Evolutionary conservation across 2,113 vertebrate species (phyloP), one percentile per base, ranked within the genome.

Genomic region (Pipra filicauda): DNA sequence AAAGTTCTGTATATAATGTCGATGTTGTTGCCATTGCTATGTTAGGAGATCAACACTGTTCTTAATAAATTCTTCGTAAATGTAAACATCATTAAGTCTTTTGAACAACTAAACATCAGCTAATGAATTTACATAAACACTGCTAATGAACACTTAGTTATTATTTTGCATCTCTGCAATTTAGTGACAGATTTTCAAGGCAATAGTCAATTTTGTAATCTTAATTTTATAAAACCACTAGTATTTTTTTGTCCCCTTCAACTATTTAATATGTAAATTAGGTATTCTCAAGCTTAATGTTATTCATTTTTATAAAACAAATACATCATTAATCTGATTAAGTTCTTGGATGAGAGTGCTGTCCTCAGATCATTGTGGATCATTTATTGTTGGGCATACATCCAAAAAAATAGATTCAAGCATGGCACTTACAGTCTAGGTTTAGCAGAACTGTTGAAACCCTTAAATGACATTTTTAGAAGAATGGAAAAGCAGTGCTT

Each of bases 321-420:
- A 99, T 98, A 98, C 97, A 98, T 98, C 98, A 99, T 99, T 99
- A 98, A 98, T 99, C 98, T 99, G 98, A 99, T 99, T 99, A 99
- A 98, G 96, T 98, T 98, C 98, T 98, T 98, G 97, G 97, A 98
- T 92, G 97, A 94, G 96, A 98, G 96, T 96, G 93, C 96, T 97
- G 95, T 98, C 96, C 98, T 97, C 97, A 98, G 98, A 98, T 98
- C 98, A 97, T 97, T 97, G 97, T 97, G 96, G 97, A 98, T 98
- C 95, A 96, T 97, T 98, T 98, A 98, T 98, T 98, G 95, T 97
- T 98, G 97, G 97, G 98, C 96, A 97, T 82, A 79, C 88, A 93
- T 98, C 98, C 98, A 98, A 97, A 98, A 97, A 92, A 96, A 97
- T 96, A 96, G 96, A 96, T 97, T 98, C 96, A 97, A 96, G 97